Evolutionary conservation across 2,797 vertebrate species (phyloP).

Genomic region (Rhinella marina): DNA sequence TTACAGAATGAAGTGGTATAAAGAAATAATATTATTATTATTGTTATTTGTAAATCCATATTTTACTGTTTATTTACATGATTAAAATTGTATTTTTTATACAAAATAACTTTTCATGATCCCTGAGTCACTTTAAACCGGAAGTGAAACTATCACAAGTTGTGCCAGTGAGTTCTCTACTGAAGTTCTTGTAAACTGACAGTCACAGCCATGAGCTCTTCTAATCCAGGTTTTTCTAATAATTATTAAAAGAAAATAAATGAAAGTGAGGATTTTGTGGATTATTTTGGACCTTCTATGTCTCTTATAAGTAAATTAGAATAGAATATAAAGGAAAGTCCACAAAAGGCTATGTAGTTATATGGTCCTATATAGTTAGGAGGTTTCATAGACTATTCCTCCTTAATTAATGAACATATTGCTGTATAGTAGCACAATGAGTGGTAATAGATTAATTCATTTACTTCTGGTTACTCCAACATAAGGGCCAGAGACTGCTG

Average conservation of each 20-base stretch:
- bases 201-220: neutral
- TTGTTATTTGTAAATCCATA: neutral
- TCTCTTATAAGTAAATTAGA: neutral
- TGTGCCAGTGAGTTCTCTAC: neutral
- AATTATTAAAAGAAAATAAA: neutral
- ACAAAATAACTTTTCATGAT: neutral
- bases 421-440: neutral
- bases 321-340: neutral
- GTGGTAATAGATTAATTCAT: neutral
- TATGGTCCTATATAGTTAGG: neutral
- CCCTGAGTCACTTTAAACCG: neutral
- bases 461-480: neutral
- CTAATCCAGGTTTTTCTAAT: neutral
- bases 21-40: neutral
- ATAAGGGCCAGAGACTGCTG: neutral
- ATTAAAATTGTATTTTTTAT: neutral
- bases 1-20: neutral
- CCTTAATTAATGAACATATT: neutral
- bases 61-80: neutral
- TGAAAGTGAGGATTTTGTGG: neutral
- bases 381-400: neutral
- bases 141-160: constrained; percentile 10
- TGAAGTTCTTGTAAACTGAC: neutral
- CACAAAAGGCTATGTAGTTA: neutral
- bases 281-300: neutral